Evolutionary conservation across 2,888 invertebrate genomes (phyloP), one percentile per base, ranked within the genome.

Genomic region (Leistus spinibarbis): DNA sequence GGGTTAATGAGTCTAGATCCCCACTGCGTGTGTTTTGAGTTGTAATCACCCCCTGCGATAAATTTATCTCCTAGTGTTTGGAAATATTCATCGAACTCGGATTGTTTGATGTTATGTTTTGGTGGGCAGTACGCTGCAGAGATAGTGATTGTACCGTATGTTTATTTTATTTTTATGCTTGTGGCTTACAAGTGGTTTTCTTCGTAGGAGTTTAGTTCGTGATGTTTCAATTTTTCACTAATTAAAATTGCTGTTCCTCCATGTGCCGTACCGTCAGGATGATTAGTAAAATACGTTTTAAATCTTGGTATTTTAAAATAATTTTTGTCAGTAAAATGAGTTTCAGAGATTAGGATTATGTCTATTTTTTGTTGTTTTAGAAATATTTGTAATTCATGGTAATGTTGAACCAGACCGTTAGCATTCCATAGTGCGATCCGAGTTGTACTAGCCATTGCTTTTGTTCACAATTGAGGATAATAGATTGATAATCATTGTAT

Each of bases 41-140:
- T 78, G 54, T 72, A 78, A 62, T 78, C 78, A 7, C 77, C 77
- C 3, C 77, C 78, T 1, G 75, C 53, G 13, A 79, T 63, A 54
- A 77, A 79, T 23, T 72, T 69, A 9, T 7, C 2, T 16, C 77
- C 78, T 5, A 78, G 63, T 19, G 70, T n/a, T 4, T 60, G 40
- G 27, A 78, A 77, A 16, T 64, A 40, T 19, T 76, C 64, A 0
- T 20, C n/a, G 13, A 20, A 77, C 78, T 68, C 73, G 56, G 77
- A 69, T 68, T 76, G n/a, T 22, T 73, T 72, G 2, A 78, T 76
- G 22, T 16, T 60, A 27, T 78, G 78, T 17, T 77, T 79, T 0
- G 79, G 77, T 0, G 78, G 78, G 7, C 76, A 79, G 22, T 80
- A 79, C 27, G 76, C 67, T 9, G 78, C 76, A 9, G 53, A 53